These are phyloP conservation scores for Mobula birostris DNA, from an alignment of 2,113 vertebrate species.

Conservation along the genomic window DNA sequence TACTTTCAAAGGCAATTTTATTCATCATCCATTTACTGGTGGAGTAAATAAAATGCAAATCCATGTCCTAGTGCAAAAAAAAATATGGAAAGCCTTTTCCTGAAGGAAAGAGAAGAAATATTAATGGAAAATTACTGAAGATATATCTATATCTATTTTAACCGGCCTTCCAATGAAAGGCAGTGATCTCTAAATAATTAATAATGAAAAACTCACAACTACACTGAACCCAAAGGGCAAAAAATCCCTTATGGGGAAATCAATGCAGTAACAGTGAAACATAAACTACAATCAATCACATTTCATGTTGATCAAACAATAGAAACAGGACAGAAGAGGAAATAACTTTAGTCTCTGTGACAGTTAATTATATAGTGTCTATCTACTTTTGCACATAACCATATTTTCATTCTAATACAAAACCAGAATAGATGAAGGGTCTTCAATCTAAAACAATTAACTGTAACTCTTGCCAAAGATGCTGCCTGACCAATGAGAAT, in stretches of 20 bases:
- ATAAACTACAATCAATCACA: not conserved
- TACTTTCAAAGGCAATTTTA: not conserved
- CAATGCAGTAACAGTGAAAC: not conserved
- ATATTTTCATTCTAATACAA: too few species aligned
- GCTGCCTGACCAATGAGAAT: too few species aligned
- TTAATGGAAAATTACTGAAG: not conserved
- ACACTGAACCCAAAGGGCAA: too few species aligned
- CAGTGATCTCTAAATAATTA: not conserved
- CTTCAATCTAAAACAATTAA: too few species aligned
- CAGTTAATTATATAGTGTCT: not conserved
- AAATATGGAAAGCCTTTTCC: not conserved
- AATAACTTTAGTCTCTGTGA: not conserved
- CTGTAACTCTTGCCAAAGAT: too few species aligned
- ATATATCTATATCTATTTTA: not conserved
- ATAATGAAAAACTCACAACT: not conserved
- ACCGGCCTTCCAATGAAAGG: not conserved
- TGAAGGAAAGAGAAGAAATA: not conserved
- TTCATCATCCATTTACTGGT: slow-evolving; percentile 17
- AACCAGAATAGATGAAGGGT: too few species aligned
- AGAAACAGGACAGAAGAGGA: not conserved
- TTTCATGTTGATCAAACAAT: not conserved
- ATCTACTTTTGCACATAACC: not conserved
- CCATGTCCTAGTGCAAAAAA: not conserved
- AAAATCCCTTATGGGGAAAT: not conserved
- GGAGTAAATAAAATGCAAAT: not conserved